Conservation (phyloP, 2,888 invertebrate genomes). For the Lepidochrysops patricia region DNA sequence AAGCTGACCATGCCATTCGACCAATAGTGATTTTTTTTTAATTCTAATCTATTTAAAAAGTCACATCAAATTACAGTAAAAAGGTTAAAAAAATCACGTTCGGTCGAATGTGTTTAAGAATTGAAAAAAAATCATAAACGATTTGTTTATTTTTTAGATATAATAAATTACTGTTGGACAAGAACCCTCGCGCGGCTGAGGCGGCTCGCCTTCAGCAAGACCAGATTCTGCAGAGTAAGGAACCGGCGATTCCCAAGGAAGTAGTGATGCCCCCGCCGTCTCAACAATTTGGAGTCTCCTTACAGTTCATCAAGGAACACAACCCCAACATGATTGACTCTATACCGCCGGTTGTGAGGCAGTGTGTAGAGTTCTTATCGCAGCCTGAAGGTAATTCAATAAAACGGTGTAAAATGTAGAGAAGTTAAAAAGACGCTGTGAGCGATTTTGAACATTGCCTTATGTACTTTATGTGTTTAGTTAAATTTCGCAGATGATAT, state of each 20-base stretch:
- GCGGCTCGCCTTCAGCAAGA: conserved; percentile 31
- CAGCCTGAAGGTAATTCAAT: conserved; percentile 83
- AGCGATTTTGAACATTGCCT: too few relatives aligned
- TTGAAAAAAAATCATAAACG: neutral
- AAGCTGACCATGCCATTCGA: neutral
- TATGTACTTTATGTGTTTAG: too few relatives aligned
- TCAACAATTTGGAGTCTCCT: conserved; percentile 96
- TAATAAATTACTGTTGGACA: conserved; percentile 81
- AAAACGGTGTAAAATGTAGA: too few relatives aligned
- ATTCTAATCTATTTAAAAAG: neutral
- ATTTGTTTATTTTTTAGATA: conserved; percentile 68
- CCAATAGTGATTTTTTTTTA: neutral
- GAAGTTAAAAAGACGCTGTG: too few relatives aligned
- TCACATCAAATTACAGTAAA: too few relatives aligned
- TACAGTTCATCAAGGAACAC: conserved; percentile 92
- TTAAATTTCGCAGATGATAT: too few relatives aligned
- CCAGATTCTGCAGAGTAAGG: conserved; percentile 10
- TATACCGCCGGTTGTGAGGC: conserved; percentile 94
- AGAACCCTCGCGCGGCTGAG: conserved; percentile 62
- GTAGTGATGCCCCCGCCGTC: conserved; percentile 71
- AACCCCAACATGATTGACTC: conserved; percentile 82
- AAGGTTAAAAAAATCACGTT: neutral
- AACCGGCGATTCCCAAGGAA: conserved; percentile 23
- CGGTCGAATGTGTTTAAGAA: neutral
- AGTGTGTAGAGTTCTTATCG: conserved; percentile 92